Percentiles rank a stretch among this genome's conserved stretches.
Conservation (phyloP, 2,113 vertebrate species). For the Nansenia antarctica region DNA sequence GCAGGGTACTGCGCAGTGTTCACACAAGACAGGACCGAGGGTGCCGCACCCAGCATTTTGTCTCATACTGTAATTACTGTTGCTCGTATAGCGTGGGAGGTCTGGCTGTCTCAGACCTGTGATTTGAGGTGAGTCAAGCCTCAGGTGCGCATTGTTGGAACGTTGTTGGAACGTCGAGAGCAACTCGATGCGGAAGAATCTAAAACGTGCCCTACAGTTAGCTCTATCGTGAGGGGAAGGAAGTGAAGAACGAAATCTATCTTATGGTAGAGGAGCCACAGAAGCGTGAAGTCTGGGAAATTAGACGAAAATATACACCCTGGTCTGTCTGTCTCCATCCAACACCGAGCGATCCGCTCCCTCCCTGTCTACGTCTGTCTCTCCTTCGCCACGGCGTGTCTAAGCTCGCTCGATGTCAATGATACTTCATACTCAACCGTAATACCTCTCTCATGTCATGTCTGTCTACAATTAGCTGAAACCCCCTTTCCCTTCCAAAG, state of each 20-base stretch:
- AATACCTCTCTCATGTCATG: conserved; percentile 47
- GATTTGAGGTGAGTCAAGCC: conserved; percentile 59
- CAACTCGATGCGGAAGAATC: not conserved
- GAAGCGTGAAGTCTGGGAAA: too few relatives aligned
- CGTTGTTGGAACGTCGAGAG: not conserved
- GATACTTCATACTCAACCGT: conserved; percentile 50
- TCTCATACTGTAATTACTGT: conserved; percentile 54
- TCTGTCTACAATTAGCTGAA: conserved; percentile 45
- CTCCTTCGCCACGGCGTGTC: conserved; percentile 45
- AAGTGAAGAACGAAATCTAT: not conserved
- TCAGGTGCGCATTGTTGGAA: conserved; percentile 40
- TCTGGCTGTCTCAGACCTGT: conserved; percentile 40
- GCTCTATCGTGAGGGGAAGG: not conserved
- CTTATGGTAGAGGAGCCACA: not conserved
- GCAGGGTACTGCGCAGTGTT: conserved; percentile 45
- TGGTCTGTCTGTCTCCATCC: too few relatives aligned
- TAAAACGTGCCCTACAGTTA: not conserved
- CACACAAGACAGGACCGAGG: conserved; percentile 19
- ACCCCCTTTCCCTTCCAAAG: conserved; percentile 21
- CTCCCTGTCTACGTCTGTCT: not conserved
- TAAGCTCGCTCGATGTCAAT: conserved; percentile 47
- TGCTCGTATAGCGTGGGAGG: conserved; percentile 46
- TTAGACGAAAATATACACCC: too few relatives aligned
- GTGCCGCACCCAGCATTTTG: conserved; percentile 48
- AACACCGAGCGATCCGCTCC: too few relatives aligned